A percentile compares a stretch with the other conserved stretches of the same genome.
phyloP scores from a whole-genome alignment of 1,140 invertebrate genomes.

The Brachionus plicatilis region DNA sequence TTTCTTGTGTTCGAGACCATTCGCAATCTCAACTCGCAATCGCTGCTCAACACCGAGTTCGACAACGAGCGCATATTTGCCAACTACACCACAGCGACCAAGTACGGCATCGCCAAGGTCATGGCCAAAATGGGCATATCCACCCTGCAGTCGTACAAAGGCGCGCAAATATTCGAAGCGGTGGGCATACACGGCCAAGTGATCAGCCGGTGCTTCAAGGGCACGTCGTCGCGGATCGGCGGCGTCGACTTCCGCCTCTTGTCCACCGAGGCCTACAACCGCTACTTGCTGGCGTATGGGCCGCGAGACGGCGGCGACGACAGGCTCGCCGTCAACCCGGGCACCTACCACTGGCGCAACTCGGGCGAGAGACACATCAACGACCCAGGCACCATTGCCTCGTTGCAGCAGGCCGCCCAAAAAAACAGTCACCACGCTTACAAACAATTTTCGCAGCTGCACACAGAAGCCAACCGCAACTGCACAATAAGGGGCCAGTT shows the following conservation, averaged over 20 bases:
- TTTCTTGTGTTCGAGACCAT: slow-evolving; percentile 92
- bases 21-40: slow-evolving; percentile 71
- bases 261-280: slow-evolving; percentile 66
- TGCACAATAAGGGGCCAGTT: slow-evolving; percentile 89
- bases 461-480: slow-evolving; percentile 74
- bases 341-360: slow-evolving; percentile 87
- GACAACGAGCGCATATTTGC: slow-evolving; percentile 78
- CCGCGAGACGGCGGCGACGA: slow-evolving; percentile 60
- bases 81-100: slow-evolving; percentile 62
- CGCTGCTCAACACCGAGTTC: slow-evolving; percentile 68
- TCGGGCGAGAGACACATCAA: slow-evolving; percentile 98
- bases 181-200: slow-evolving; percentile 87
- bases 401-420: slow-evolving; percentile 61
- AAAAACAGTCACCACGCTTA: slow-evolving; percentile 77
- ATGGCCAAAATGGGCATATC: slow-evolving; percentile 99
- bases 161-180: slow-evolving; percentile 98
- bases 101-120: slow-evolving; percentile 62
- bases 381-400: slow-evolving; percentile 63
- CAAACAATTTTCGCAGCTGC: slow-evolving; percentile 77
- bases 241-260: slow-evolving; percentile 83
- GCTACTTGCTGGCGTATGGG: slow-evolving; percentile 50
- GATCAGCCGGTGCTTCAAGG: slow-evolving; percentile 88
- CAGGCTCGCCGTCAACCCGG: slow-evolving; percentile 79
- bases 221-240: slow-evolving; percentile 87
- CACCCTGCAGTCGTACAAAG: slow-evolving; percentile 97